Conservation (phyloP, 2,888 invertebrate genomes). For the Drosophila kambysellisi region DNA sequence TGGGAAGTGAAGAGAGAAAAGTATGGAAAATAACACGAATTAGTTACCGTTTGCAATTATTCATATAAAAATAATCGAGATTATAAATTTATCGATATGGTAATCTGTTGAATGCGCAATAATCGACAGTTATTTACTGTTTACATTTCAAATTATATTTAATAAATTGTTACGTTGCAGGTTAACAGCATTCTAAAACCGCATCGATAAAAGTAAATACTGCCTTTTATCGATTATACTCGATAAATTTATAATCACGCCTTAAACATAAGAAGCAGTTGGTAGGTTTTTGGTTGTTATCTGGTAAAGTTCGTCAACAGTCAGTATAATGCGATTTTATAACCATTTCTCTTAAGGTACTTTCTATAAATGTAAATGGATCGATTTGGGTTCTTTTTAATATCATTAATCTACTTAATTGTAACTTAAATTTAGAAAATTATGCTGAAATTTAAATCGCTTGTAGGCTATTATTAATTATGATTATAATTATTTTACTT, state of each 20-base stretch:
- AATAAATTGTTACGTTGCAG: too few relatives aligned
- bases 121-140: neutral
- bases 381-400: slow-evolving; percentile 56
- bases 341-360: neutral
- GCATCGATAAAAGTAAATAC: neutral
- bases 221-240: neutral
- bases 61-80: neutral
- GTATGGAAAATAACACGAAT: slow-evolving; percentile 28
- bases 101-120: neutral
- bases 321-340: neutral
- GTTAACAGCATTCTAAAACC: neutral
- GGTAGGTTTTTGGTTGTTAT: neutral
- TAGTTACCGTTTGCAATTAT: neutral
- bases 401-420: neutral
- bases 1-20: slow-evolving; percentile 14
- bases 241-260: slow-evolving; percentile 12
- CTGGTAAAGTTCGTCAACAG: neutral
- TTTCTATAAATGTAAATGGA: slow-evolving; percentile 48
- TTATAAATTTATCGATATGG: slow-evolving; percentile 4
- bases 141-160: neutral
- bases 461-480: neutral
- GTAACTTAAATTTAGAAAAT: neutral
- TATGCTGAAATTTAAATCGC: too few relatives aligned
- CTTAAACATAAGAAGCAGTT: slow-evolving; percentile 9
- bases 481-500: slow-evolving; percentile 33